Base-by-base conservation (phyloP, 2,888 invertebrate genomes). In the Tethea ocularis region DNA sequence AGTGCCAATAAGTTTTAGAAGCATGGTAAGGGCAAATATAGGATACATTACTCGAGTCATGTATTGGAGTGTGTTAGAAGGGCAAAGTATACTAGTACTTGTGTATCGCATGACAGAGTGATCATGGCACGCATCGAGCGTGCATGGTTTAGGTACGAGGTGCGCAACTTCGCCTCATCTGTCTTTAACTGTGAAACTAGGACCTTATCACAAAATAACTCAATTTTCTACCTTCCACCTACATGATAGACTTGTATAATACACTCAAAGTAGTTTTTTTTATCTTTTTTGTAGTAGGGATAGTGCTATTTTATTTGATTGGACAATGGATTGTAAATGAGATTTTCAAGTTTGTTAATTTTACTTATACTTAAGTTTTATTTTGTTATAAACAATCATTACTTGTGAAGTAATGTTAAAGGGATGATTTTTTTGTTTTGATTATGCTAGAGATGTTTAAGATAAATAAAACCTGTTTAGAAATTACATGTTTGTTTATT, bases 371-470 rank as follows among this genome's bases (percentile, higher is more conserved):
- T 63, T 80, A 78, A 74, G 77, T 74, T 84, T 83, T 86, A 86
- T 86, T 82, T 88, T 88, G 84, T 79, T 85, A 64, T 69, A 70
- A 77, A 72, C 77, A 70, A 68, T 66, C 81, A 75, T 88, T 90
- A 86, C 90, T 89, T 89, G 71, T 78, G 74, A 89, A 89, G 89
- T 89, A 86, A 85, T 86, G 78, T 33, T 67, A 63, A 70, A 71
- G 75, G 72, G 75, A 75, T 82, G 77, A 80, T 84, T 87, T 46
- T 46, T 89, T 86, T 87, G 88, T 89, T 89, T 80, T 86, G 68
- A 86, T 83, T 86, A 81, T 85, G 82, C 75, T 87, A 83, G 78
- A 87, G 74, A 84, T 83, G 85, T 87, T 72, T 88, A 88, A 88
- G 88, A 83, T 78, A 75, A 88, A 83, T 87, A 88, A 85, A 88